Evolutionary conservation across 2,888 invertebrate species (phyloP), one percentile per base, ranked within the genome.

Genomic region (Megalurothrips usitatus): DNA sequence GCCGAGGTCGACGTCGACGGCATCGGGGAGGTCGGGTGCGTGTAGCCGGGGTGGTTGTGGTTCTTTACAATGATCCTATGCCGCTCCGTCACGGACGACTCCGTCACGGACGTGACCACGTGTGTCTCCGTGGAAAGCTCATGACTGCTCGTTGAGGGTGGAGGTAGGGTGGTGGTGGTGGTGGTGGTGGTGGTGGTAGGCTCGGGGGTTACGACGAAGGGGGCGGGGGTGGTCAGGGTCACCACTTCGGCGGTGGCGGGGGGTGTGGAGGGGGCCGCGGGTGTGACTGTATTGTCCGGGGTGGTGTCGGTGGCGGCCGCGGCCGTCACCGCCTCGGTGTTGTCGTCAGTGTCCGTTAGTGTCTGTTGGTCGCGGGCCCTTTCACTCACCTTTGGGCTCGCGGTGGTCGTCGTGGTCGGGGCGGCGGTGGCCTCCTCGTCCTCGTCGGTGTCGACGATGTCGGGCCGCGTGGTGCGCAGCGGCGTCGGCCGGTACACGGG

Each of bases 251-350:
- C 23, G 68, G 68, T 75, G 23, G 68, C 1, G 68, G 68, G n/a
- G 49, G 78, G 11, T 17, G 63, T 63, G 34, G 34, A 34, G 28
- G 49, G 11, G 52, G 79, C 23, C 10, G 81, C 34, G 79, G 78
- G 78, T 19, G 84, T 81, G 6, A 85, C 43, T 52, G 86, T 83
- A 11, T 84, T 81, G 47, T 86, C 79, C 28, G 81, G 79, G 78
- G 79, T 63, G 48, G 58, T 43, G 68, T 80, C 78, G 52, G 85
- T 85, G 80, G 83, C 85, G 83, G 83, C 84, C 83, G 84, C 84
- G 82, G 86, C 86, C 28, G 87, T 85, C 79, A 87, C 83, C 12
- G 84, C 82, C 6, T 86, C 86, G 80, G 87, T 87, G 80, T 85
- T 85, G 43, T 82, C 81, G 86, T 87, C 68, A 23, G 23, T 11